A percentile compares a stretch with the other conserved stretches of the same genome.
Evolutionary conservation across 2,797 vertebrate species (phyloP).

Genomic region (Xenops minutus): DNA sequence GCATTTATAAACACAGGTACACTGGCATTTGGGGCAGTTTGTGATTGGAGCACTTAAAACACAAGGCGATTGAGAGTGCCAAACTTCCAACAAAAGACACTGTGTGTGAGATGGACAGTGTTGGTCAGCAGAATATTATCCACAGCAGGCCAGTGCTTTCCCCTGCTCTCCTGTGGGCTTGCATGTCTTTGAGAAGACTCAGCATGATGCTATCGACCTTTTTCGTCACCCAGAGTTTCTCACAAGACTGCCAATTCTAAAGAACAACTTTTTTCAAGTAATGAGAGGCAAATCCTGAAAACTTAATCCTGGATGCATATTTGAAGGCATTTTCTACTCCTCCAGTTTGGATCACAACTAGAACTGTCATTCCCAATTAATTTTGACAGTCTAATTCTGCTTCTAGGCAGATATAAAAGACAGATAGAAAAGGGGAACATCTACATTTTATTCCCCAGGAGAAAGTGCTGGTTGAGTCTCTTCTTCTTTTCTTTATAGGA

Average conservation of each 20-base stretch:
- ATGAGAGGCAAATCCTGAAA: not conserved
- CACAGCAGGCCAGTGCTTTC: not conserved
- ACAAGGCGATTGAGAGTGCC: not conserved
- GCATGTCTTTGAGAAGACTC: not conserved
- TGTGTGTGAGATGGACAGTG: no score
- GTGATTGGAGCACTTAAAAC: not conserved
- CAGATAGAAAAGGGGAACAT: not conserved
- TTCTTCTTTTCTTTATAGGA: not conserved
- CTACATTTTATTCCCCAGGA: not conserved
- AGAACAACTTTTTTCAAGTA: not conserved
- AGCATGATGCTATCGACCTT: not conserved
- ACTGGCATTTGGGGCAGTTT: not conserved
- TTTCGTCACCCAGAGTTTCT: not conserved
- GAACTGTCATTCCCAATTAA: not conserved
- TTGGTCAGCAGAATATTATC: not conserved
- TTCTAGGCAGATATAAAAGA: not conserved
- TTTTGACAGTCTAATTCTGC: not conserved
- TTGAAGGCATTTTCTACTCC: not conserved
- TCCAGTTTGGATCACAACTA: not conserved
- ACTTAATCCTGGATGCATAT: not conserved
- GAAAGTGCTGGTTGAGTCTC: not conserved
- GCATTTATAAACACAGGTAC: not conserved
- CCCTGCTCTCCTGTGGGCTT: not conserved
- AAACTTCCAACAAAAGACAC: not conserved
- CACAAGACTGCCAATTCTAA: not conserved